These are phyloP conservation scores for Gorsachius magnificus DNA, from an alignment of 2,797 vertebrate genomes.

Conservation along the genomic window DNA sequence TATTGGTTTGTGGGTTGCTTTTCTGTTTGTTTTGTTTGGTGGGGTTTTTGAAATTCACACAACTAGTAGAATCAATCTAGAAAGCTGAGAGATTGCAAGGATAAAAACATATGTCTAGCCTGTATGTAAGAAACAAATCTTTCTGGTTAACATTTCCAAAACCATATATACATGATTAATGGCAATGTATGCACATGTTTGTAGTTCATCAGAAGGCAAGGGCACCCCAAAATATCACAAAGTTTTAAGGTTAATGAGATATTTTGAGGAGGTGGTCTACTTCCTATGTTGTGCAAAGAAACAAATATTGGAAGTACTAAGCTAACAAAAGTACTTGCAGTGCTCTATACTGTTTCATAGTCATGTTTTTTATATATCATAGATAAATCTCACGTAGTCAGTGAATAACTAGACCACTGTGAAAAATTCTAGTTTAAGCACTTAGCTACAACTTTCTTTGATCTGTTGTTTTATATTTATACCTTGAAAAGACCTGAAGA, in stretches of 20 bases:
- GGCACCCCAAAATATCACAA: neutral
- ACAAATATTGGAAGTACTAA: neutral
- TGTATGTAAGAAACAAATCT: neutral
- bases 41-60: neutral
- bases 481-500: neutral
- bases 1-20: neutral
- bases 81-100: neutral
- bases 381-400: neutral
- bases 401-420: neutral
- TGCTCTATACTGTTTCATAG: neutral
- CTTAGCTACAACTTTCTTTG: neutral
- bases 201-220: neutral
- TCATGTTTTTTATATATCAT: neutral
- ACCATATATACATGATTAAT: neutral
- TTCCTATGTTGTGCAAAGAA: neutral
- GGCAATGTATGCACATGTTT: neutral
- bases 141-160: neutral
- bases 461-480: neutral
- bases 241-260: neutral
- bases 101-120: neutral
- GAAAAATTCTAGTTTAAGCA: neutral
- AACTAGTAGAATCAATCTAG: neutral
- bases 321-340: neutral
- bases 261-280: neutral
- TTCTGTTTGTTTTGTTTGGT: neutral